Percentiles rank a stretch among this genome's conserved stretches.
Evolutionary conservation across 2,888 invertebrate genomes (phyloP).

Genomic region (Campoletis raptor): DNA sequence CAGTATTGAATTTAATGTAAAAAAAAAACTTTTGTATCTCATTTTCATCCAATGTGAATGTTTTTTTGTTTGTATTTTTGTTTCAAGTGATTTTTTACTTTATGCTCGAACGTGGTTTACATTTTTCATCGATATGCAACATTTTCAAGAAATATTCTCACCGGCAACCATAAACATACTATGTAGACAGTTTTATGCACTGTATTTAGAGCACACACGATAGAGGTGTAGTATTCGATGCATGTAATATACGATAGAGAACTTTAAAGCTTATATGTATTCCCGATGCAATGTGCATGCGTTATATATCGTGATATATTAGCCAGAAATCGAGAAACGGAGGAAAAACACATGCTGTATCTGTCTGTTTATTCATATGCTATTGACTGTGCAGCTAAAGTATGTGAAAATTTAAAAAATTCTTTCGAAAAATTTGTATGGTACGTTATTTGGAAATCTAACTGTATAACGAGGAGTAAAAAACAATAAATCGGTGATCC

Average conservation of each 20-base stretch:
- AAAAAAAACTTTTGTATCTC: too few species aligned
- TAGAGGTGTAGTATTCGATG: conserved; percentile 13
- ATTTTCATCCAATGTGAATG: neutral
- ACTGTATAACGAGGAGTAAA: conserved; percentile 2
- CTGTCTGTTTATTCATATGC: conserved; percentile 49
- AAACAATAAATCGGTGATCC: neutral
- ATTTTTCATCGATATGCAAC: neutral
- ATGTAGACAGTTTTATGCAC: conserved; percentile 22
- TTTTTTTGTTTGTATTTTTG: neutral
- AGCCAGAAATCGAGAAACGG: conserved; percentile 7
- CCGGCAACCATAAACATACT: neutral
- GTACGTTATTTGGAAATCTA: conserved; percentile 16
- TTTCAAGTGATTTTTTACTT: neutral
- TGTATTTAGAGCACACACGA: conserved; percentile 14
- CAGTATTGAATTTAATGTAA: too few species aligned
- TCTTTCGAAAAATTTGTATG: conserved; percentile 40
- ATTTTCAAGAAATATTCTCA: neutral
- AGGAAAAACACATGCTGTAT: conserved; percentile 31
- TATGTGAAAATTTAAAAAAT: conserved; percentile 51
- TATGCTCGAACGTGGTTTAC: neutral
- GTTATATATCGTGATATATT: conserved; percentile 5
- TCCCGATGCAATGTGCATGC: neutral
- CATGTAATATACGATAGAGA: neutral
- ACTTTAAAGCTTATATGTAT: neutral
- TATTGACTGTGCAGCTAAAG: conserved; percentile 21